Base-by-base conservation (phyloP, 35 echinoderm and acorn worm genomes). In the Chiridota heheva region DNA sequence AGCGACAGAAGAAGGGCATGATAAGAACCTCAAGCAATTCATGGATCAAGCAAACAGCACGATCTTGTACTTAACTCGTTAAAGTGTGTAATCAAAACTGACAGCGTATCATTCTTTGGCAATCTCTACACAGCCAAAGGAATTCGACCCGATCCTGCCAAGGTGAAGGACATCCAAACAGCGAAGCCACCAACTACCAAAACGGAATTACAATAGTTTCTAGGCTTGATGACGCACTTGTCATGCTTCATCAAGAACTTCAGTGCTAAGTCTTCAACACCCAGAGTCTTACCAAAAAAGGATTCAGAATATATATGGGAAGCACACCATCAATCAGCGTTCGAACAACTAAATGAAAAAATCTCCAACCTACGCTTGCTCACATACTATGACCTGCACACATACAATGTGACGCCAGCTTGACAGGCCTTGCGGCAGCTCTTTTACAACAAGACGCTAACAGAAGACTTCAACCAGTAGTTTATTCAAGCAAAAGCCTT, bases 1-100 rank as follows among this genome's bases (percentile, higher is more conserved):
- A 34, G 8, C 13, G 3, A 65, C 70, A 10, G 83, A 86, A 42
- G 57, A 62, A 62, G 72, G 80, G 17, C 83, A 86, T 77, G 83
- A 86, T 42, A 42, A 24, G 1, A 40, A 66, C n/a, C 56, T 66
- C 12, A 5, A 40, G 1, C 8, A 73, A 5, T 28, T 74, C 38
- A 3, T 55, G n/a, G 5, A 57, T 5, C 10, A 27, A 46, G 69
- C 49, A 16, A 39, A 7, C 2, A 61, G 32, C 6, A 68, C 40
- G 67, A 33, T 44, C 29, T 69, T 22, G 69, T 17, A 7, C 42
- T 69, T 7, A 66, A 81, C 33, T 36, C n/a, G 16, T 18, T 5
- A 20, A 70, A 82, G 43, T 82, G 58, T 27, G 15, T 5, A 5
- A 64, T 63, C 20, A 69, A 67, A 34, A 72, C 60, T 7, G 44